Base-by-base conservation (phyloP, 2,888 invertebrate species). In the Macrostomum cliftonense region DNA sequence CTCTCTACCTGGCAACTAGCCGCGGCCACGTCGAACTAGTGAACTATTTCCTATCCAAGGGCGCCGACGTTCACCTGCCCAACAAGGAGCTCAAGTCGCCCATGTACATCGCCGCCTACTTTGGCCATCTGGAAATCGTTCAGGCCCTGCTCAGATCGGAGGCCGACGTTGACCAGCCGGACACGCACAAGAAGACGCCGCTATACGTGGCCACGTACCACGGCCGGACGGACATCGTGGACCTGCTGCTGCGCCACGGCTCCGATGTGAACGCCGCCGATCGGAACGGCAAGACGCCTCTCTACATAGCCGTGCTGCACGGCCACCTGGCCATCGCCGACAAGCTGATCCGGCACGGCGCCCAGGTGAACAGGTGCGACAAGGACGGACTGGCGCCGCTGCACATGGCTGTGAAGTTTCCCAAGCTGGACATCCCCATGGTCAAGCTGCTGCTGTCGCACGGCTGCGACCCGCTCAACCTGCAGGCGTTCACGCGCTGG, bases 331-430 rank as follows among this genome's bases (percentile, higher is more conserved):
- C 39, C 19, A 48, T 52, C 19, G 52, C 52, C 12, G 39, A 53
- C 14, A 40, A 42, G 20, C 48, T 52, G 11, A 46, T 52, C 11
- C 14, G 14, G 40, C 43, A 37, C 14, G 52, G 52, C 16, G 52
- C 52, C 17, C 37, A 20, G 12, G 51, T 52, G 19, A 52, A 52
- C 36, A 19, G 42, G 20, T 51, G 51, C 12, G 52, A 52, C 47
- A 49, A 52, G 20, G 43, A 55, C 13, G 63, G 61, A 1, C 53
- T 65, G 42, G 62, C 63, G 5, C 46, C 54, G 1, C 62, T 58
- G 44, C 62, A 65, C 54, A 60, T 65, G 57, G 62, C 60, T 13
- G 54, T 53, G 36, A 51, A 56, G 19, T 61, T 57, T 49, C 58
- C 59, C 2, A 53, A 59, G 43, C 48, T 52, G 37, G 52, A 52